A percentile compares a stretch with the other conserved stretches of the same genome.
Evolutionary conservation across 1,140 invertebrate genomes (phyloP).

Genomic region (Hydropsyche tenuis): DNA sequence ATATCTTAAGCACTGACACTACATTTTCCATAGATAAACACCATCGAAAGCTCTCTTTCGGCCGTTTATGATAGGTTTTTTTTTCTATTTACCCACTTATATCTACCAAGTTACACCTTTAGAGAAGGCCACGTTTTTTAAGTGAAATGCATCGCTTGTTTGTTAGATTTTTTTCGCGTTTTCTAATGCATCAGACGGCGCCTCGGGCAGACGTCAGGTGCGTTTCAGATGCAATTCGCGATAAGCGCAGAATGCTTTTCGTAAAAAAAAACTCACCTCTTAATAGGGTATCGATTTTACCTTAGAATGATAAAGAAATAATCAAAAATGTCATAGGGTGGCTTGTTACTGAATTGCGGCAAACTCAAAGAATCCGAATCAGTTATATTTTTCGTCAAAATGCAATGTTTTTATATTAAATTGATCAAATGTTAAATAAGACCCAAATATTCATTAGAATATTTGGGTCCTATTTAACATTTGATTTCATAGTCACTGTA

Average conservation of each 20-base stretch:
- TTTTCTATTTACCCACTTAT: no score
- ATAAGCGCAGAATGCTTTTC: not conserved
- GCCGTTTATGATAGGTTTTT: no score
- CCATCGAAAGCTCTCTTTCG: no score
- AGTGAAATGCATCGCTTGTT: not conserved
- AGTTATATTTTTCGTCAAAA: not conserved
- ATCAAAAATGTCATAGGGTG: not conserved
- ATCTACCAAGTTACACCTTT: no score
- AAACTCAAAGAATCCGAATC: no score
- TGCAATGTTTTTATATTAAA: not conserved
- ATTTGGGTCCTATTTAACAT: no score
- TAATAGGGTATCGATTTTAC: slow-evolving; percentile 8
- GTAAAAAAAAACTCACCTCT: not conserved
- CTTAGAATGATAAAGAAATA: not conserved
- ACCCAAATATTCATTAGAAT: not conserved
- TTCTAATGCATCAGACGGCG: slow-evolving; percentile 27
- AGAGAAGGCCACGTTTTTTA: not conserved
- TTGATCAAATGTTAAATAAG: not conserved
- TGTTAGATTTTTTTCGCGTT: slow-evolving; percentile 8
- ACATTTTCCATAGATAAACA: no score
- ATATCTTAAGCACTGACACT: no score
- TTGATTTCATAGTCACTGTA: no score
- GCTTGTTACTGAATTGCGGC: no score
- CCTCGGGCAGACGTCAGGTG: slow-evolving; percentile 24
- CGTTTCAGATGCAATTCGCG: slow-evolving; percentile 18